Percentiles rank a stretch among this genome's conserved stretches.
Evolutionary conservation across 2,888 invertebrate species (phyloP).

Genomic region (Apodemia mormo): DNA sequence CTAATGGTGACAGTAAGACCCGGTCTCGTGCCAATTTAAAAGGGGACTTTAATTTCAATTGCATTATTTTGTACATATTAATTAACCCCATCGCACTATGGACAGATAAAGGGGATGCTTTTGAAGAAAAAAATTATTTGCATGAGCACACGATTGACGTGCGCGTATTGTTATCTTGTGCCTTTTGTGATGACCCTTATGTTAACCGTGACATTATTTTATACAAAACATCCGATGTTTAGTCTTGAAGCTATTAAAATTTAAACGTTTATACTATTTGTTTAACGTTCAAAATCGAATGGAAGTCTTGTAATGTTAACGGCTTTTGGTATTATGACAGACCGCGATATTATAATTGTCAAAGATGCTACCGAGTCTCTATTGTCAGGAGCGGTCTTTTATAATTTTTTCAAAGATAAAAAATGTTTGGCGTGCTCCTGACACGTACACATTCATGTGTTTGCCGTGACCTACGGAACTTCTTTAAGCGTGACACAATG

Average conservation of each 20-base stretch:
- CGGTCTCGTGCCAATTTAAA: conserved; percentile 68
- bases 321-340: conserved; percentile 46
- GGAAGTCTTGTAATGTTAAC: conserved; percentile 49
- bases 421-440: conserved; percentile 80
- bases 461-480: conserved; percentile 79
- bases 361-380: conserved; percentile 79
- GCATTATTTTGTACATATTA: conserved; percentile 78
- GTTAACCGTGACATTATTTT: conserved; percentile 60
- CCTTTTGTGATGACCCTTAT: conserved; percentile 81
- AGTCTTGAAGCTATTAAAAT: conserved; percentile 43
- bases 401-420: conserved; percentile 80
- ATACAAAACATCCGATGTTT: conserved; percentile 51
- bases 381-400: conserved; percentile 76
- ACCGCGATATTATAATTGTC: conserved; percentile 78
- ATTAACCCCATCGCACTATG: conserved; percentile 76
- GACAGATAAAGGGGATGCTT: conserved; percentile 78
- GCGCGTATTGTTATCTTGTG: conserved; percentile 77
- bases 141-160: conserved; percentile 81
- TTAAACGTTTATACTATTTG: conserved; percentile 49
- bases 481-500: conserved; percentile 79
- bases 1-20: conserved; percentile 45
- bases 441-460: conserved; percentile 73
- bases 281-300: conserved; percentile 57
- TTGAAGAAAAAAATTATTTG: conserved; percentile 78
- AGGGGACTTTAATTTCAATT: conserved; percentile 74